Conservation (phyloP, 2,888 invertebrate species). For the Spodoptera littoralis region DNA sequence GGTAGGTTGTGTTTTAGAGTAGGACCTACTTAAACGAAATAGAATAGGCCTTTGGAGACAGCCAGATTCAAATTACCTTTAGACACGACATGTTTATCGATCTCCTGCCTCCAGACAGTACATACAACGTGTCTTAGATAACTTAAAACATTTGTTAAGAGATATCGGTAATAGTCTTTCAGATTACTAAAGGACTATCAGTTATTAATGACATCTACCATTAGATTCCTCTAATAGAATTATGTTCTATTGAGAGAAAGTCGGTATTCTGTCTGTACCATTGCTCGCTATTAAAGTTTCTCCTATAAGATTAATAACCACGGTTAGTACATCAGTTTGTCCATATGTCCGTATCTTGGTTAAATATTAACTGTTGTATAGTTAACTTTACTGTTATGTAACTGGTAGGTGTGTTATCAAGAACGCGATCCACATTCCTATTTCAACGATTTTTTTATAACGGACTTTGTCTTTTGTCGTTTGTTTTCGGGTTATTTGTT, state of each 20-base stretch:
- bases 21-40: no score
- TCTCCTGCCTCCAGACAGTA: no score
- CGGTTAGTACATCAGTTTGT: conserved; percentile 20
- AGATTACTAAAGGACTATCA: conserved; percentile 11
- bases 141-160: background rate
- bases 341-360: conserved; percentile 27
- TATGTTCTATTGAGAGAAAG: conserved; percentile 33
- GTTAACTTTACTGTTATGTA: conserved; percentile 33
- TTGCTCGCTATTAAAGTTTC: conserved; percentile 19
- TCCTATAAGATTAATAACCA: conserved; percentile 32
- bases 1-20: no score
- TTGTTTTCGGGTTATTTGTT: background rate
- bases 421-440: conserved; percentile 6
- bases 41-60: no score
- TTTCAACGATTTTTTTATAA: conserved; percentile 6
- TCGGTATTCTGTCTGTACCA: conserved; percentile 1
- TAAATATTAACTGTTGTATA: conserved; percentile 32
- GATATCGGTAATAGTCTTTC: conserved; percentile 4
- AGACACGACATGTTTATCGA: no score
- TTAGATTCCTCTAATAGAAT: conserved; percentile 15
- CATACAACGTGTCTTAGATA: no score
- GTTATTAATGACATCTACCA: conserved; percentile 8
- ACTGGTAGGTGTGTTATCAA: conserved; percentile 12
- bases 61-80: no score
- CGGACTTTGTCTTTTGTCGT: background rate